Evolutionary conservation across 2,797 vertebrate species (phyloP).

Genomic region (Cynodonichthys magdalenae): DNA sequence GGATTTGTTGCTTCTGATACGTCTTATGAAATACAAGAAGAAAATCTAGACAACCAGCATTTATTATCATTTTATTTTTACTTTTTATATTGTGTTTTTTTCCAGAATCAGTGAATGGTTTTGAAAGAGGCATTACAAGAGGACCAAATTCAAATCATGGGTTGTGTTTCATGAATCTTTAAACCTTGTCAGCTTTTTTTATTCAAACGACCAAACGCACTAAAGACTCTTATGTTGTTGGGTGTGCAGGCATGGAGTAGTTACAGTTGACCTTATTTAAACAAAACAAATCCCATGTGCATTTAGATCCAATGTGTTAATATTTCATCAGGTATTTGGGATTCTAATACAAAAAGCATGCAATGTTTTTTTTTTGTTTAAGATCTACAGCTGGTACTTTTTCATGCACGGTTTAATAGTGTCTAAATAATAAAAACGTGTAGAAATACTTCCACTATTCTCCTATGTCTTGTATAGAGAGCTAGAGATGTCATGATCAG

Average conservation of each 20-base stretch:
- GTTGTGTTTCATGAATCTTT: no score
- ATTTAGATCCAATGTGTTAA: not conserved
- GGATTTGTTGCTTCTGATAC: conserved; percentile 53
- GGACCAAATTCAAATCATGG: no score
- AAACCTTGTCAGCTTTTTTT: not conserved
- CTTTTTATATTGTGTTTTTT: not conserved
- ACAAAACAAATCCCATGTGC: conserved; percentile 4
- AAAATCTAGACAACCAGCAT: not conserved
- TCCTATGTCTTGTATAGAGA: not conserved
- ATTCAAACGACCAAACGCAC: not conserved
- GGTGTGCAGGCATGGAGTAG: not conserved
- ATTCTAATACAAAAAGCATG: not conserved
- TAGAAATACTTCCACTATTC: not conserved
- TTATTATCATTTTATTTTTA: no score
- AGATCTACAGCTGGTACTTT: not conserved
- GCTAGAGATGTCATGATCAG: not conserved
- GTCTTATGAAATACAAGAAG: conserved; percentile 1
- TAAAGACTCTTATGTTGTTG: not conserved
- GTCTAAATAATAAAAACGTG: no score
- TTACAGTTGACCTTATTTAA: not conserved
- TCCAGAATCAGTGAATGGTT: not conserved
- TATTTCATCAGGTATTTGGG: not conserved
- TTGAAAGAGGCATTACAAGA: not conserved
- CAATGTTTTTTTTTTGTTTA: not conserved
- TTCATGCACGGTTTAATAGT: no score